Percentiles rank a stretch among this genome's conserved stretches.
These are phyloP conservation scores for Campoletis raptor DNA, from an alignment of 2,888 invertebrate species.

Conservation along the genomic window DNA sequence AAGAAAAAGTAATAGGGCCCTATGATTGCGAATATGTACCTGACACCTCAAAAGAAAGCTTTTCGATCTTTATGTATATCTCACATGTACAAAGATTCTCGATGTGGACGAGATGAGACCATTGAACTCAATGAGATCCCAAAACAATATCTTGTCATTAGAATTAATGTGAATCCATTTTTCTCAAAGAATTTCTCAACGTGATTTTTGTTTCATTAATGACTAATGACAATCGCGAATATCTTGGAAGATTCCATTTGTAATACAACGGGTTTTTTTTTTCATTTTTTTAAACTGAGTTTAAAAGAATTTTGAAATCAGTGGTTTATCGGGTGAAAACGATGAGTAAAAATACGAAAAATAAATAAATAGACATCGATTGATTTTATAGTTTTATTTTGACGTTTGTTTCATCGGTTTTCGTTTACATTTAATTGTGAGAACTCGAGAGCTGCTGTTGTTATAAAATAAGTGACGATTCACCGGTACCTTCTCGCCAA, in stretches of 20 bases:
- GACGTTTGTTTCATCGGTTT: no score
- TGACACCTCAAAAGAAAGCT: constrained; percentile 17
- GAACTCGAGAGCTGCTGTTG: neutral
- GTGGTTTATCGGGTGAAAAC: neutral
- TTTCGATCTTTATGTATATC: constrained; percentile 5
- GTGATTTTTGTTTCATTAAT: neutral
- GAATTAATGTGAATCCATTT: neutral
- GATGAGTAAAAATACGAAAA: neutral
- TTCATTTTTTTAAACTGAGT: neutral
- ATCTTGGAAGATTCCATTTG: neutral
- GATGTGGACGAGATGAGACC: neutral
- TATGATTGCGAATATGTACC: neutral
- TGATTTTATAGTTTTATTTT: no score
- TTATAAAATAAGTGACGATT: neutral
- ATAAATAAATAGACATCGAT: neutral
- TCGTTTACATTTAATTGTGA: neutral
- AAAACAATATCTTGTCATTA: neutral
- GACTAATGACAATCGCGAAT: neutral
- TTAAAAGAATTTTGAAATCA: neutral
- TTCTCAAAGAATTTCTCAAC: neutral
- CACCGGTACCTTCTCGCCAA: neutral
- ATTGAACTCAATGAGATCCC: constrained; percentile 21
- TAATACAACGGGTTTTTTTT: neutral
- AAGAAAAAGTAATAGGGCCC: constrained; percentile 33
- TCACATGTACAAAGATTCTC: neutral